A percentile compares a stretch with the other conserved stretches of the same genome.
These are phyloP conservation scores for Micrasema longulum DNA, from an alignment of 1,140 invertebrate genomes.

Conservation along the genomic window DNA sequence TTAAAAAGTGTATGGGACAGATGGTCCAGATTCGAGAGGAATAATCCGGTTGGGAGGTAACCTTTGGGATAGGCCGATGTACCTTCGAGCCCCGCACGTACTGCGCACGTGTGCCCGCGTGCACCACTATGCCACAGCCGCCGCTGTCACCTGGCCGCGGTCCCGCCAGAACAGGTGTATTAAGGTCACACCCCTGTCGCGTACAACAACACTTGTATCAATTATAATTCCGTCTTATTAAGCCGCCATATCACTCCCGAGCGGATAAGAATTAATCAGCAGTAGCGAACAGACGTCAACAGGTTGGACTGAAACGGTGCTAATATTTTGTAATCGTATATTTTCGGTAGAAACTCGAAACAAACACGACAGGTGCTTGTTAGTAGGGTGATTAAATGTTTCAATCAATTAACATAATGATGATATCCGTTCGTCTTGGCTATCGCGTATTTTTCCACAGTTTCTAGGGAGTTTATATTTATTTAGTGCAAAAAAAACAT, in stretches of 20 bases:
- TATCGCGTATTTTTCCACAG: too few relatives aligned
- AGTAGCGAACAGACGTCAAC: background rate
- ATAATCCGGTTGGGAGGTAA: background rate
- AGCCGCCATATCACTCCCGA: background rate
- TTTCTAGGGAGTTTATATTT: too few relatives aligned
- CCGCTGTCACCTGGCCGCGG: background rate
- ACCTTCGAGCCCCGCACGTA: background rate
- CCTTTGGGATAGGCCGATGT: background rate
- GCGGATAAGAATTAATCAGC: background rate
- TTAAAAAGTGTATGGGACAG: background rate
- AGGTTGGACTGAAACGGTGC: background rate
- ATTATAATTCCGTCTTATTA: background rate
- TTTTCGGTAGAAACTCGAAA: background rate
- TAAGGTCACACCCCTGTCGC: background rate
- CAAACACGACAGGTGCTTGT: too few relatives aligned
- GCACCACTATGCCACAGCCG: background rate
- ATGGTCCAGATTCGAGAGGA: background rate
- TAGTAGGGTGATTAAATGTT: too few relatives aligned
- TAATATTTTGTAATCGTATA: background rate
- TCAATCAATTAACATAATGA: too few relatives aligned
- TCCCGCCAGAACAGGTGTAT: constrained; percentile 3
- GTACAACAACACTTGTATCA: background rate
- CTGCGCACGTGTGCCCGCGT: background rate
- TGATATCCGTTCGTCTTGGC: too few relatives aligned
- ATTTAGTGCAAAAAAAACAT: too few relatives aligned